These are phyloP conservation scores for Micronisus gabar DNA, from an alignment of 2,113 vertebrate genomes.

Conservation along the genomic window DNA sequence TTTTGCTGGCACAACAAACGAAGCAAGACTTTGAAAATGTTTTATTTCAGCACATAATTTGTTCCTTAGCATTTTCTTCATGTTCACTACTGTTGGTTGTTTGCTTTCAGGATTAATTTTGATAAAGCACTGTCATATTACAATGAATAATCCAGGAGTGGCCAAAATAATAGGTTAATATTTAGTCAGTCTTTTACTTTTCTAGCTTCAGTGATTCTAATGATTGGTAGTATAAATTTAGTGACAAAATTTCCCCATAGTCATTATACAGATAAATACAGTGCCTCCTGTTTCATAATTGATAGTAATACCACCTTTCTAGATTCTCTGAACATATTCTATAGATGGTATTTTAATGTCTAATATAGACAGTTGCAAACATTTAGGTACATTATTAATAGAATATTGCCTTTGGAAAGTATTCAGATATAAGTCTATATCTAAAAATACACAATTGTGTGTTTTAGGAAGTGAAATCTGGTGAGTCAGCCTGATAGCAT, in stretches of 20 bases:
- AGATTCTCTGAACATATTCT: neutral
- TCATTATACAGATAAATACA: neutral
- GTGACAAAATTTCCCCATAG: neutral
- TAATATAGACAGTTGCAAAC: neutral
- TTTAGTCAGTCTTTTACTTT: neutral
- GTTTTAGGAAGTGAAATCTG: neutral
- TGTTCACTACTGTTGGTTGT: neutral
- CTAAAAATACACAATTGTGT: neutral
- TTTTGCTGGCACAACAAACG: neutral
- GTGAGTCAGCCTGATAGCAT: neutral
- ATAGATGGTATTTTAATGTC: neutral
- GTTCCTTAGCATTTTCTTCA: neutral
- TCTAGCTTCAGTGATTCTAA: neutral
- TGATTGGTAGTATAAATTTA: neutral
- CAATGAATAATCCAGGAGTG: neutral
- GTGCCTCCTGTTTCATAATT: neutral
- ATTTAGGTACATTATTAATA: neutral
- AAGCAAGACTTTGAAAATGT: neutral
- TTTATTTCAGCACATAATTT: neutral
- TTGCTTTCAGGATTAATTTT: conserved; percentile 20
- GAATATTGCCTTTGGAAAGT: neutral
- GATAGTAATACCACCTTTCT: neutral
- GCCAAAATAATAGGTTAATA: neutral
- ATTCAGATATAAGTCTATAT: neutral
- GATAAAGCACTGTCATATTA: neutral